These are phyloP conservation scores for Platorchestia sp. DNA, from an alignment of 1,140 invertebrate species.

Conservation along the genomic window DNA sequence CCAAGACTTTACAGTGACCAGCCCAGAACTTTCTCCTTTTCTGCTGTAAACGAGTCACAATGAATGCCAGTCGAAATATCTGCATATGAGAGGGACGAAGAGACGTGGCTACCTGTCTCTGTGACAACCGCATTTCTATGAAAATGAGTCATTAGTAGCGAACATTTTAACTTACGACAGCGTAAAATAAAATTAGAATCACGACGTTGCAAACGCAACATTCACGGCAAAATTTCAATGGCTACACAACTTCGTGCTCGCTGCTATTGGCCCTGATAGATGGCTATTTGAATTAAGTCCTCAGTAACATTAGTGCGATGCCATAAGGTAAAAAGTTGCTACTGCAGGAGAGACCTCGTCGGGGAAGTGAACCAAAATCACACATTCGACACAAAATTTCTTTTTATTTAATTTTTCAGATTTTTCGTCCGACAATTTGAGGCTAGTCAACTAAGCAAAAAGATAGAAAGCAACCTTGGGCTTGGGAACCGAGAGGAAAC, in stretches of 20 bases:
- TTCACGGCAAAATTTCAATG: background rate
- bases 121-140: background rate
- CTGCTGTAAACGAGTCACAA: conserved; percentile 1
- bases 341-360: background rate
- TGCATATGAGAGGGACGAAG: background rate
- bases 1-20: conserved; percentile 33
- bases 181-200: background rate
- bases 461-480: background rate
- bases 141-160: background rate
- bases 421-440: background rate
- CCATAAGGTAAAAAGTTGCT: background rate
- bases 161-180: background rate
- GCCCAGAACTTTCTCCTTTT: background rate
- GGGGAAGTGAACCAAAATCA: background rate
- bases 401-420: background rate
- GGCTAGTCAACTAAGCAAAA: background rate
- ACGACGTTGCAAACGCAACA: background rate
- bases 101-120: background rate
- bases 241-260: background rate
- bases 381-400: background rate
- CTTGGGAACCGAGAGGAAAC: background rate
- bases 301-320: background rate
- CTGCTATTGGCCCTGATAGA: background rate
- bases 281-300: background rate
- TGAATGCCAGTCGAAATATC: background rate